Evolutionary conservation across 2,888 invertebrate species (phyloP).

Genomic region (Apomyelois bistriatella): DNA sequence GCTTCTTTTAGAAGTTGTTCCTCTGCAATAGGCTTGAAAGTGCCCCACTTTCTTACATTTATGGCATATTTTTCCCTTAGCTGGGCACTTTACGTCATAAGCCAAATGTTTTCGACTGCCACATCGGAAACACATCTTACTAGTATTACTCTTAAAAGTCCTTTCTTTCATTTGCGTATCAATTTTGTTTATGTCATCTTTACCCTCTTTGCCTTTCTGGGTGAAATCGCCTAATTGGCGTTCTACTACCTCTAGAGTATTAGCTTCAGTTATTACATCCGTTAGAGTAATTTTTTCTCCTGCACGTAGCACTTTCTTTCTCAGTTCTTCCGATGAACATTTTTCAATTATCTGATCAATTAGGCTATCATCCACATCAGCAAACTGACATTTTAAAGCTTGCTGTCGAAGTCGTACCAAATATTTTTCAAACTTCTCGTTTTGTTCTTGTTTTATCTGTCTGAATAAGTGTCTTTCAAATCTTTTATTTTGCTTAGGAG

Average conservation of each 20-base stretch:
- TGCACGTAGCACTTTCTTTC: constrained; percentile 17
- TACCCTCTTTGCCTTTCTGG: background rate
- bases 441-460: background rate
- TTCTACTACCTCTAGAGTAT: constrained; percentile 23
- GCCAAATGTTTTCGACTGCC: background rate
- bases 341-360: background rate
- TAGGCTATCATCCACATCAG: background rate
- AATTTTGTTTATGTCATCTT: background rate
- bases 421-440: background rate
- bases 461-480: background rate
- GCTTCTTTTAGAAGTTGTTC: too few relatives aligned
- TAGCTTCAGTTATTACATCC: constrained; percentile 24
- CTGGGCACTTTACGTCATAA: too few relatives aligned
- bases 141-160: background rate
- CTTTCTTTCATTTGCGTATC: background rate
- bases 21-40: too few relatives aligned
- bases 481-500: background rate
- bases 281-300: constrained; percentile 22
- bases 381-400: background rate
- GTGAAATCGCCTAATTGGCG: background rate
- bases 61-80: too few relatives aligned
- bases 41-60: too few relatives aligned
- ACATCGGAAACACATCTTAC: background rate
- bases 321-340: background rate
- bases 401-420: background rate